phyloP scores from a whole-genome alignment of 2,797 vertebrate genomes.

The Margarornis squamiger region DNA sequence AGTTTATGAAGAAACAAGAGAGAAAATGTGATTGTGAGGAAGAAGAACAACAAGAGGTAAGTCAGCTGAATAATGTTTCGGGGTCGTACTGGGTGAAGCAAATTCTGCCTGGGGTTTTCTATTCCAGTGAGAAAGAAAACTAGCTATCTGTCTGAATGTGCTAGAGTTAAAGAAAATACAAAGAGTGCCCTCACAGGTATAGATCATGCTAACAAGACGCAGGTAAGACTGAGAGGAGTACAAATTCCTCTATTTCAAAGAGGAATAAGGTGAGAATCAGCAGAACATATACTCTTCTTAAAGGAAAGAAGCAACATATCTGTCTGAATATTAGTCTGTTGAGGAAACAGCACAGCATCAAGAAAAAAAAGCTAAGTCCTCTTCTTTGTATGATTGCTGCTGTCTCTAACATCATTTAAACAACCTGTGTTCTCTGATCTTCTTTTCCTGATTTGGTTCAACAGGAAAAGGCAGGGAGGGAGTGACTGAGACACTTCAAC shows the following conservation, averaged over 20 bases:
- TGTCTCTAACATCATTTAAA: neutral
- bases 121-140: neutral
- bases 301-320: neutral
- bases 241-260: neutral
- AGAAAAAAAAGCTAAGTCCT: neutral
- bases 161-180: neutral
- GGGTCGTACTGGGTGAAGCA: neutral
- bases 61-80: neutral
- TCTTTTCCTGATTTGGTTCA: neutral
- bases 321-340: neutral
- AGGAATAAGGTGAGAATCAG: neutral
- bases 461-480: neutral
- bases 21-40: neutral
- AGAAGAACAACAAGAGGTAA: neutral
- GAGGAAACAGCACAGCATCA: neutral
- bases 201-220: neutral
- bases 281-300: neutral
- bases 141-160: neutral
- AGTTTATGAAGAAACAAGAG: neutral
- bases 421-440: neutral
- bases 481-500: neutral
- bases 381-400: neutral
- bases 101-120: neutral
- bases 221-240: neutral
- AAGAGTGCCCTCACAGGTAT: neutral